These are phyloP conservation scores for Tachystola acroxantha DNA, from an alignment of 2,888 invertebrate species.

Conservation along the genomic window DNA sequence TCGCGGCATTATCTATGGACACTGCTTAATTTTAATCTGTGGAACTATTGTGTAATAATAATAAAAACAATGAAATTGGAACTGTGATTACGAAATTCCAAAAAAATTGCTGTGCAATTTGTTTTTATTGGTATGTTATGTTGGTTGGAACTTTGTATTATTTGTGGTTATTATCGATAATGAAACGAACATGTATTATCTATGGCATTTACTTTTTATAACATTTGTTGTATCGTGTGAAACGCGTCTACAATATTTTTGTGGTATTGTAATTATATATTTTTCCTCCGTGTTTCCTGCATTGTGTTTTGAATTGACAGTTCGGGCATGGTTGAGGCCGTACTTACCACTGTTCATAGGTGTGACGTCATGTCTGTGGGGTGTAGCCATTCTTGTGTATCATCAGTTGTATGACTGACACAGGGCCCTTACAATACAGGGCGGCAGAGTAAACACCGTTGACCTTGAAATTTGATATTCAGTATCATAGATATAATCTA, in stretches of 20 bases:
- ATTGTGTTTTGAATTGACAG: slow-evolving; percentile 56
- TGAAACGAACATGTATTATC: slow-evolving; percentile 53
- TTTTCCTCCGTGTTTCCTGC: slow-evolving; percentile 32
- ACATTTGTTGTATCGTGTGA: slow-evolving; percentile 28
- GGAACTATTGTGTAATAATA: neutral
- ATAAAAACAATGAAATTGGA: slow-evolving; percentile 39
- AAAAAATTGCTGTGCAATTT: slow-evolving; percentile 19
- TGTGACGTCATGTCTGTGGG: slow-evolving; percentile 94
- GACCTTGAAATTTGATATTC: no score
- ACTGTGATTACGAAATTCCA: slow-evolving; percentile 58
- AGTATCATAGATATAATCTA: no score
- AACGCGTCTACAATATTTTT: slow-evolving; percentile 27
- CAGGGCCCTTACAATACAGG: neutral
- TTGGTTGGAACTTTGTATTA: slow-evolving; percentile 2
- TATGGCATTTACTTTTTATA: slow-evolving; percentile 58
- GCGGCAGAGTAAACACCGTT: no score
- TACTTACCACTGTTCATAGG: slow-evolving; percentile 91
- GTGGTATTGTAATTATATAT: slow-evolving; percentile 26
- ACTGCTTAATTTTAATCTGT: slow-evolving; percentile 13
- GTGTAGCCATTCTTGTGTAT: slow-evolving; percentile 75
- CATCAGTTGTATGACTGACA: slow-evolving; percentile 61
- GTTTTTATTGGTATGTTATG: slow-evolving; percentile 6
- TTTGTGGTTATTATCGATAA: slow-evolving; percentile 22
- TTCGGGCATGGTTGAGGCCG: slow-evolving; percentile 78
- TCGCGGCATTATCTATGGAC: slow-evolving; percentile 31